Evolutionary conservation across 2,113 vertebrate species (phyloP).

Genomic region (Camelus dromedarius): DNA sequence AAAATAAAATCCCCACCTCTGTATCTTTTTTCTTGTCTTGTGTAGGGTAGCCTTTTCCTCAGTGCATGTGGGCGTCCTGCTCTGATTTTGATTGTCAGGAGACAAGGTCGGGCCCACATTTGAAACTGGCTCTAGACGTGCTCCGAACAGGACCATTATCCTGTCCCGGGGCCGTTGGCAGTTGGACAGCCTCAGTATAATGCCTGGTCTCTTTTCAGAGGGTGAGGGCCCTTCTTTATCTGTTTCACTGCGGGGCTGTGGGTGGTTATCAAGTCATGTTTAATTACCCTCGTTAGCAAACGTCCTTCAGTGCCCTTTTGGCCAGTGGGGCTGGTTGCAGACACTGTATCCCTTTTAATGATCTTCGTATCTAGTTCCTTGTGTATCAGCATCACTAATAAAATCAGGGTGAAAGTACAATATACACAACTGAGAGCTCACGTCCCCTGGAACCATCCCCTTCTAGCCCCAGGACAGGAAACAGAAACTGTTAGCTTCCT

Average conservation of each 20-base stretch:
- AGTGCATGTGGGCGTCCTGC: background rate
- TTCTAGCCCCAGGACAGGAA: background rate
- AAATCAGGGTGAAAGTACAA: background rate
- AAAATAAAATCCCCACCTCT: too few relatives aligned
- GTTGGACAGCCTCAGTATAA: slow-evolving; percentile 9
- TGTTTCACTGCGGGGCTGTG: background rate
- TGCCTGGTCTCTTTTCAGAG: slow-evolving; percentile 15
- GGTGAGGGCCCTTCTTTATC: slow-evolving; percentile 59
- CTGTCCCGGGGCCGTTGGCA: background rate
- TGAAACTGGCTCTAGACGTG: background rate
- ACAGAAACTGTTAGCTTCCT: background rate
- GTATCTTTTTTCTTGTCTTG: background rate
- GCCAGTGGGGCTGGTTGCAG: background rate
- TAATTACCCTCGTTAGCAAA: slow-evolving; percentile 74
- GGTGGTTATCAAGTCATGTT: slow-evolving; percentile 66
- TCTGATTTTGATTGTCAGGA: background rate
- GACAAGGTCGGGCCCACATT: background rate
- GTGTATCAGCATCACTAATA: background rate
- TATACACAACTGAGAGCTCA: background rate
- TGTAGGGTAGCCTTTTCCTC: background rate
- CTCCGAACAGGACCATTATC: background rate
- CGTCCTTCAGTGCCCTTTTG: slow-evolving; percentile 66
- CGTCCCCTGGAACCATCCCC: background rate
- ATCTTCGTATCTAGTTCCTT: slow-evolving; percentile 13
- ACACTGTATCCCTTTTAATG: slow-evolving; percentile 21